Base-by-base conservation (phyloP, 2,113 vertebrate species). In the Erinaceus europaeus region DNA sequence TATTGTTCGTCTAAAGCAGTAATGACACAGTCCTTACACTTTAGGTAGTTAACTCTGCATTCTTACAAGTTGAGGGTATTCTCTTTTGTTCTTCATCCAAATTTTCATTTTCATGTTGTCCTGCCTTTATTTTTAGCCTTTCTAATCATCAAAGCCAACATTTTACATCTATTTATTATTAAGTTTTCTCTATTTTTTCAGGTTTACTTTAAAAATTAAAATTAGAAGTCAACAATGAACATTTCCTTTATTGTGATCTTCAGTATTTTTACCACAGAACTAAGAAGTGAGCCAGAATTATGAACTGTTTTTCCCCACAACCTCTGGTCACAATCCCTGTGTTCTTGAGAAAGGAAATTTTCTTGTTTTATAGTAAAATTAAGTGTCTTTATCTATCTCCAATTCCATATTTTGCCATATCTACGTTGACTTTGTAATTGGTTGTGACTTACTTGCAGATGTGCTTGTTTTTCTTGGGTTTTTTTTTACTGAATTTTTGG, bases 121-220 rank as follows among this genome's bases (percentile, higher is more conserved):
- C 79, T 80, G 76, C 20, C 9, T 9, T 10, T 32, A 9, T 62
- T 21, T 68, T 65, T 74, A 34, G 13, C 61, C 67, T 90, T 77
- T 75, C 32, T 68, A 1, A n/a, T 73, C 76, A 50, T 7, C 44
- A 61, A 12, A 46, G 73, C 27, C 36, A 52, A 13, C 32, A 57
- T 85, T 57, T n/a, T 55, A 17, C 2, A 44, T 86, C 9, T 76
- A 27, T 38, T 69, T 64, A 23, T 68, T 50, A 62, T 80, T 18
- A 50, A 27, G 4, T 61, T 74, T 82, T 91, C 53, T 79, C 76
- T 85, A 38, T 62, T 75, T 89, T 73, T 82, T 77, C 68, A 65
- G 68, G 1, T 80, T 76, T 27, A 73, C 40, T 68, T 36, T 36
- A 36, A 74, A 84, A 57, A n/a, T n/a, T 23, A 21, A 46, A 9